Conservation (phyloP, 2,888 invertebrate species). For the Arge pagana region DNA sequence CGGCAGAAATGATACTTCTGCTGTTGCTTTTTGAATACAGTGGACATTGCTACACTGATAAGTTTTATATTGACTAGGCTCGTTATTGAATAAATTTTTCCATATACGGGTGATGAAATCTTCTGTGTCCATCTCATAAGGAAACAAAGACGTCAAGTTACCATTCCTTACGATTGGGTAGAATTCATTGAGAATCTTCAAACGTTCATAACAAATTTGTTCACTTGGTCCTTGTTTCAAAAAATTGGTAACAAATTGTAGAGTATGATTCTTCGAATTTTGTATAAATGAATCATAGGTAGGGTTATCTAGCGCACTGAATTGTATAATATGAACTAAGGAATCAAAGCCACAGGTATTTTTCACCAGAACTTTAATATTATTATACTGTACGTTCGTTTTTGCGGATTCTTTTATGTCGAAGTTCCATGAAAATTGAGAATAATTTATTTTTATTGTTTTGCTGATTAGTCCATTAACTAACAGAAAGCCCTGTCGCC, state of each 20-base stretch:
- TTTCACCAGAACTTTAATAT: constrained; percentile 14
- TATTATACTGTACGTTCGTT: neutral
- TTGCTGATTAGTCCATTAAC: constrained; percentile 14
- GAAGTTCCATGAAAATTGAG: constrained; percentile 13
- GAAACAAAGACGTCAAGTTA: neutral
- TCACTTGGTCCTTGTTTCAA: constrained; percentile 5
- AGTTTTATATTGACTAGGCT: constrained; percentile 2
- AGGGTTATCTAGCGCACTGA: constrained; percentile 15
- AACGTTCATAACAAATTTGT: constrained; percentile 12
- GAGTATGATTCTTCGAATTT: constrained; percentile 8
- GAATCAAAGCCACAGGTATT: constrained; percentile 22
- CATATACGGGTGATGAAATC: constrained; percentile 9
- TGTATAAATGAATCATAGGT: constrained; percentile 5
- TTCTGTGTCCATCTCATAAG: constrained; percentile 10
- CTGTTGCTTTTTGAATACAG: constrained; percentile 10
- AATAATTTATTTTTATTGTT: constrained; percentile 4
- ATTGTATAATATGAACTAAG: constrained; percentile 16
- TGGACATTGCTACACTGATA: constrained; percentile 8
- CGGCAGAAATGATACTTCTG: constrained; percentile 3
- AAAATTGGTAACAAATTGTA: constrained; percentile 9
- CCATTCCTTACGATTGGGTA: constrained; percentile 1
- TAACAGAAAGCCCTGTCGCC: constrained; percentile 8
- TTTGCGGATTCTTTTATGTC: neutral
- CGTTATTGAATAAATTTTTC: constrained; percentile 5
- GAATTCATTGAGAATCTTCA: constrained; percentile 13